Evolutionary conservation across 2,113 vertebrate species (phyloP), one percentile per base, ranked within the genome.

Genomic region (Eubucco bourcierii): DNA sequence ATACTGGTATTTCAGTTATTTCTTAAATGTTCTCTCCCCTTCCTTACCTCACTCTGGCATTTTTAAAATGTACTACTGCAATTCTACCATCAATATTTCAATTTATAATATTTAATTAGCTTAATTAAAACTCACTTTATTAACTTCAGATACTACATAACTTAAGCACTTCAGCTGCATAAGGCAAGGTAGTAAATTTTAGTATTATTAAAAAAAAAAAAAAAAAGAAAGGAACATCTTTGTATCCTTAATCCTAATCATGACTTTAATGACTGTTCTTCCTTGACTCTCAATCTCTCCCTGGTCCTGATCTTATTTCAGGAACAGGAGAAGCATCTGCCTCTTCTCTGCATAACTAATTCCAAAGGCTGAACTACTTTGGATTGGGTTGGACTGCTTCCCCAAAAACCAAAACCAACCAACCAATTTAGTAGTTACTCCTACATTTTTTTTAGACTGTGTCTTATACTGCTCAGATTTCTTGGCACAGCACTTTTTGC

Each of bases 301-400:
- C 56, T 74, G 17, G 17, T 71, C 33, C 34, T 41, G 34, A 93
- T 34, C 56, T 65, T 74, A 66, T 73, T 93, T 90, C 71, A 79
- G 37, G 37, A 71, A 88, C 29, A 92, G 87, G 41, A 88, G 31
- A 89, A 82, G 31, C 60, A 87, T 73, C 84, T 94, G 72, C 64
- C 76, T 33, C 87, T 94, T 89, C 64, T 70, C 81, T 50, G 55
- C 34, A 37, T 34, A 91, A 91, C 55, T 77, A 93, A 94, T 80
- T 37, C 59, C 83, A 70, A 65, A 84, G 13, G n/a, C 56, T 58
- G 47, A 29, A 65, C 44, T 73, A 27, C 24, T 81, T 13, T 50
- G 41, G 68, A 83, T 19, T 34, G 50, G 50, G 50, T 23, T 52
- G 50, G 11, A 52, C 6, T 24, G n/a, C 17, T 86, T 86, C 58